Evolutionary conservation across 1,140 invertebrate species (phyloP).

Genomic region (Bombus vancouverensis): DNA sequence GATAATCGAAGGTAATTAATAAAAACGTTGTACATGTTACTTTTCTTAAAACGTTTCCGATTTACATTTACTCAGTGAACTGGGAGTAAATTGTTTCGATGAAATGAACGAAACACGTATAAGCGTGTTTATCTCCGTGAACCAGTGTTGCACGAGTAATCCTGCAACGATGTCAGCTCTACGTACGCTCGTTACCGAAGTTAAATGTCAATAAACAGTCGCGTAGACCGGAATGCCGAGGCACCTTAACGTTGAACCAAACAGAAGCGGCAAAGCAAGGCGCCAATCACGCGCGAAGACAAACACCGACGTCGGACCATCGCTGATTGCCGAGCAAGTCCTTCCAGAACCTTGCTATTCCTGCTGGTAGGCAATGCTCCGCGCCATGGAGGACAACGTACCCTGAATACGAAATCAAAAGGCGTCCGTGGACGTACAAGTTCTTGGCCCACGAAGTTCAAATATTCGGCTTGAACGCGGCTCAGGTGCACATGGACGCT

Average conservation of each 20-base stretch:
- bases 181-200: slow-evolving; percentile 56
- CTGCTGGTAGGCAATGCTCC: slow-evolving; percentile 56
- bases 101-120: neutral
- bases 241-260: slow-evolving; percentile 63
- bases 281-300: slow-evolving; percentile 80
- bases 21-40: too few species aligned
- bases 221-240: slow-evolving; percentile 52
- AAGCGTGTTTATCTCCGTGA: neutral
- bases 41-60: neutral
- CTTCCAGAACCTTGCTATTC: slow-evolving; percentile 67
- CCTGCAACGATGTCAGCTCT: slow-evolving; percentile 46
- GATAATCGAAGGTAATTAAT: too few species aligned
- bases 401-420: slow-evolving; percentile 72
- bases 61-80: neutral
- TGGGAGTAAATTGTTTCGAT: neutral
- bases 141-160: slow-evolving; percentile 22
- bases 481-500: neutral
- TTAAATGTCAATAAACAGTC: slow-evolving; percentile 68
- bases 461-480: slow-evolving; percentile 30
- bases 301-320: slow-evolving; percentile 77
- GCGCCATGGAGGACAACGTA: slow-evolving; percentile 57
- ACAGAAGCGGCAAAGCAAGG: slow-evolving; percentile 68
- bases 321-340: slow-evolving; percentile 76
- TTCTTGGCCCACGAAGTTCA: slow-evolving; percentile 49
- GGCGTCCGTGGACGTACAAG: slow-evolving; percentile 45